Conservation (phyloP, 2,113 vertebrate genomes). For the Rattus norvegicus region DNA sequence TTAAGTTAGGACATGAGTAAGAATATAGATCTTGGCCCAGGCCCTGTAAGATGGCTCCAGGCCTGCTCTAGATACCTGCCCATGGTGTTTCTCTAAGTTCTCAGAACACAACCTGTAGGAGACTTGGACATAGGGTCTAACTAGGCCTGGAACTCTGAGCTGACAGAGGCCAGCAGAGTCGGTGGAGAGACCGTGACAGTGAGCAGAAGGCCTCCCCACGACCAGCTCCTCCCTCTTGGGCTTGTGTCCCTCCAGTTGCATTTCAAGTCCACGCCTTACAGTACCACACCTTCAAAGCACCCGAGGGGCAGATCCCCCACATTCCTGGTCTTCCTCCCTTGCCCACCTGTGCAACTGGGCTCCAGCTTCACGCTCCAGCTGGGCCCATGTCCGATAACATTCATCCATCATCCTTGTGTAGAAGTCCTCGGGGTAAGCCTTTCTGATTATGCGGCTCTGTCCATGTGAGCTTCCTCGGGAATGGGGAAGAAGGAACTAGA, state of each 20-base stretch:
- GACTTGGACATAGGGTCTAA: background rate
- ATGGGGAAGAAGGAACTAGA: constrained; percentile 94
- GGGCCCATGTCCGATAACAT: constrained; percentile 89
- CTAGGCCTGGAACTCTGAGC: background rate
- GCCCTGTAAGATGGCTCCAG: background rate
- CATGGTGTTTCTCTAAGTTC: background rate
- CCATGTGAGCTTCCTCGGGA: constrained; percentile 95
- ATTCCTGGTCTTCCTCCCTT: background rate
- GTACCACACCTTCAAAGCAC: background rate
- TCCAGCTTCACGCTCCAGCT: constrained; percentile 89
- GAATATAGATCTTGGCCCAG: background rate
- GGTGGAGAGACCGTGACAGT: background rate
- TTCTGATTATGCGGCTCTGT: constrained; percentile 94
- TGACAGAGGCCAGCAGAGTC: background rate
- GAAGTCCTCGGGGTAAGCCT: constrained; percentile 86
- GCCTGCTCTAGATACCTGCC: background rate
- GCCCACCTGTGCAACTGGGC: constrained; percentile 89
- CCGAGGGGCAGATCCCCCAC: fast-evolving
- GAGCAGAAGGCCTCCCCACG: background rate
- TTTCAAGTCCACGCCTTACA: background rate
- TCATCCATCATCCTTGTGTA: constrained; percentile 93
- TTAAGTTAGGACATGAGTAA: background rate
- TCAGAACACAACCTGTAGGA: background rate
- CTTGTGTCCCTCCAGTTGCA: background rate
- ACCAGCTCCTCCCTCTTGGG: background rate